Percentiles rank a stretch among this genome's conserved stretches.
These are phyloP conservation scores for Zaprionus davidi DNA, from an alignment of 1,140 invertebrate species.

Conservation along the genomic window DNA sequence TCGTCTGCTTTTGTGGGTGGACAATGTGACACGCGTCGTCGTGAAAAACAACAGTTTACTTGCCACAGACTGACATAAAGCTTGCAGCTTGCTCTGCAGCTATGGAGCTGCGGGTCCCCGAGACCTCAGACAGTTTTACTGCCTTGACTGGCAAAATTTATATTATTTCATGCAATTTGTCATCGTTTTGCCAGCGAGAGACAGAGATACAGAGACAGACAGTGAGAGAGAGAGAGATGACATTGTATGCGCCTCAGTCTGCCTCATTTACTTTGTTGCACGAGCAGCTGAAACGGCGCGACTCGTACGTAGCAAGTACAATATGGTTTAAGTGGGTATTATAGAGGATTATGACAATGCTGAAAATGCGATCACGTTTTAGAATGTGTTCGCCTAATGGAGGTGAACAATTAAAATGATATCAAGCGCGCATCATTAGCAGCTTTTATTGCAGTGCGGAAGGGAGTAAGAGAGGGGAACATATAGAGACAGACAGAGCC, in stretches of 20 bases:
- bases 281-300: constrained; percentile 1
- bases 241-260: constrained; percentile 50
- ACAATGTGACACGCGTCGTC: constrained; percentile 81
- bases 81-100: constrained; percentile 13
- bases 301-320: constrained; percentile 1
- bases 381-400: constrained; percentile 34
- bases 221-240: constrained; percentile 42
- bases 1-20: constrained; percentile 79
- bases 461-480: not conserved
- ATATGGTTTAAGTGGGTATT: constrained; percentile 32
- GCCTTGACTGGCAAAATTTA: constrained; percentile 78
- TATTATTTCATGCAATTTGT: constrained; percentile 82
- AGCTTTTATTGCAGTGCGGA: constrained; percentile 3
- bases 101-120: constrained; percentile 25
- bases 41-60: constrained; percentile 82
- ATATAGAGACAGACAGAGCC: not conserved
- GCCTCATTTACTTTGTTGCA: constrained; percentile 50
- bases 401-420: constrained; percentile 45
- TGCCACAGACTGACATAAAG: constrained; percentile 58
- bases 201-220: not conserved
- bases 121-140: constrained; percentile 74
- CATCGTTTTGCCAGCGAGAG: constrained; percentile 73
- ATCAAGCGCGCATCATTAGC: constrained; percentile 41
- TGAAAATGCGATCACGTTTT: constrained; percentile 44
- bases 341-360: constrained; percentile 37